These are phyloP conservation scores for Ceratosolen fusciceps DNA, from an alignment of 1,140 invertebrate species.

Conservation along the genomic window DNA sequence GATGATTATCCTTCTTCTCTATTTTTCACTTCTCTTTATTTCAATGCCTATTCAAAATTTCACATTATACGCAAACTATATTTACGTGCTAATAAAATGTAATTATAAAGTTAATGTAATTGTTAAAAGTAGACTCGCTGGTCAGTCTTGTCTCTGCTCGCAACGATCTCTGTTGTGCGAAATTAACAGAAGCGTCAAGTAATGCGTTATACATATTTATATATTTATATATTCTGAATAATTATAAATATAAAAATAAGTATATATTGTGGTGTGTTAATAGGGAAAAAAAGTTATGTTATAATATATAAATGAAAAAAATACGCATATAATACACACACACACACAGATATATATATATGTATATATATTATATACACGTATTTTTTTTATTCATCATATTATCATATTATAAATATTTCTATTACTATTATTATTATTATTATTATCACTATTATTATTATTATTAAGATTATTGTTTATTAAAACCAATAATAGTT, in stretches of 20 bases:
- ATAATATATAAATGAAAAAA: conserved; percentile 45
- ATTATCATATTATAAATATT: not conserved
- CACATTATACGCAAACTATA: not conserved
- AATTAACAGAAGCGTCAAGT: conserved; percentile 60
- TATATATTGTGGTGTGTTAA: conserved; percentile 10
- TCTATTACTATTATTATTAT: conserved; percentile 44
- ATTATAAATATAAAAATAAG: conserved; percentile 24
- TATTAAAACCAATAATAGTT: conserved; percentile 29
- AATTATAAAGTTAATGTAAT: conserved; percentile 36
- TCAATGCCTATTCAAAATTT: not conserved
- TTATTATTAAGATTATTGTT: conserved; percentile 40
- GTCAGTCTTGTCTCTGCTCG: conserved; percentile 53
- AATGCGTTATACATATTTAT: conserved; percentile 53
- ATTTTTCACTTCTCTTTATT: not conserved
- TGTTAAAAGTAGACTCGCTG: conserved; percentile 38
- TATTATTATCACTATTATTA: conserved; percentile 26
- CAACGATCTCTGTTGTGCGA: conserved; percentile 63
- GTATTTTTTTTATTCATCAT: conserved; percentile 1
- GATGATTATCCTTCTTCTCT: conserved; percentile 8
- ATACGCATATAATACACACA: too few species aligned
- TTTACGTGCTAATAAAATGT: not conserved
- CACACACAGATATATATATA: conserved; percentile 37
- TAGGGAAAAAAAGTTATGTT: conserved; percentile 22
- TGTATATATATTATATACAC: conserved; percentile 48
- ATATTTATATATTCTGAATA: too few species aligned